Evolutionary conservation across 2,888 invertebrate genomes (phyloP), one percentile per base, ranked within the genome.

Genomic region (Dichetophora obliterata): DNA sequence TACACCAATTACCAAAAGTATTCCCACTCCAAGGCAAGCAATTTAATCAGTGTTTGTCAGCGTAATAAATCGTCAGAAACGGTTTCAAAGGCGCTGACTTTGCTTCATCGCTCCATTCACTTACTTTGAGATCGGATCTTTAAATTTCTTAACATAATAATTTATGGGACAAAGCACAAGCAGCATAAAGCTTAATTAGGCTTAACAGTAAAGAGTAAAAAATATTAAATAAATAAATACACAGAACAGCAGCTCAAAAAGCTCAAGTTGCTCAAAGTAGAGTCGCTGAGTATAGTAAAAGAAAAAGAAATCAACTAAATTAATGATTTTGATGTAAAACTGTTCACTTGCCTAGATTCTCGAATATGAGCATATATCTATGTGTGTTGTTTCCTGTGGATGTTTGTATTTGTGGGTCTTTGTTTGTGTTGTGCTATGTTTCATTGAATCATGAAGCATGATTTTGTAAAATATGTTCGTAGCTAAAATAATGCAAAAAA

Each of bases 131-230:
- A 43, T 37, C 14, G 54, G 31, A 31, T 54, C 22, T 54, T 27
- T 11, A 54, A 70, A 54, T 34, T 70, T 70, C 54, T 54, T 54
- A n/a, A n/a, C n/a, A 54, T 54, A 54, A 54, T 54, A 70, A 54
- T 70, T 69, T 70, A 54, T 31, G 70, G 54, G 11, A 27, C 59
- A 22, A 22, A 54, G 54, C 54, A 22, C 54, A 19, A 14, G 59
- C 27, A 77, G 82, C 76, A 72, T 77, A 81, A 82, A 80, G 83
- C 80, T 83, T 81, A 82, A 80, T 75, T 80, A 75, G 83, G 81
- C 84, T 82, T 80, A 82, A 81, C 16, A 22, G 24, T 14, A 22
- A 3, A 24, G 22, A 59, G 24, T 9, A 59, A 27, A 59, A 59
- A 24, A 27, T 8, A 1, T 59, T 27, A 27, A 59, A 27, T 27